Evolutionary conservation across 2,888 invertebrate genomes (phyloP).

Genomic region (Xestia sexstrigata): DNA sequence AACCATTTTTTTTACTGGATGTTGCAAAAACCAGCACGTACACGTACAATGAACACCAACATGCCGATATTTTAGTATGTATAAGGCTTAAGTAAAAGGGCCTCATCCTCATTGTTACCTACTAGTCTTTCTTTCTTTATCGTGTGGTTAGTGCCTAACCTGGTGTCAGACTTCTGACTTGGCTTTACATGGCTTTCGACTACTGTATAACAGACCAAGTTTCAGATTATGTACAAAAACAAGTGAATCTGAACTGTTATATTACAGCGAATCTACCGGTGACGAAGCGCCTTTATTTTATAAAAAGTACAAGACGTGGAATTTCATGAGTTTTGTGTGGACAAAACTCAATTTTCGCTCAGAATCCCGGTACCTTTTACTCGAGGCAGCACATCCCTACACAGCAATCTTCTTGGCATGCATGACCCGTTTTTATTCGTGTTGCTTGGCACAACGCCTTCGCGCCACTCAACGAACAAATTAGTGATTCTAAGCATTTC

Average conservation of each 20-base stretch:
- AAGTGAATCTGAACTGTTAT: neutral
- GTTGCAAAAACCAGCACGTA: neutral
- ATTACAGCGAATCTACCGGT: neutral
- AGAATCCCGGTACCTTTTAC: slow-evolving; percentile 33
- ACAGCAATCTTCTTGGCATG: slow-evolving; percentile 49
- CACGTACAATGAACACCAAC: neutral
- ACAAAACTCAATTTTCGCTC: neutral
- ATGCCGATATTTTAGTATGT: neutral
- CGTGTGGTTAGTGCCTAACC: no score
- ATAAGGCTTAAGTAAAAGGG: neutral
- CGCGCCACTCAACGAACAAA: slow-evolving; percentile 46
- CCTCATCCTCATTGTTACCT: no score
- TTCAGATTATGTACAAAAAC: no score
- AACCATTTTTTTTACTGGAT: neutral
- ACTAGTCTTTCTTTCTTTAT: no score
- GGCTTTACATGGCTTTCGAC: no score
- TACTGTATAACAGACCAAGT: no score
- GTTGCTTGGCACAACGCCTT: slow-evolving; percentile 58
- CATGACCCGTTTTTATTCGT: slow-evolving; percentile 64
- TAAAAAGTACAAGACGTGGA: neutral
- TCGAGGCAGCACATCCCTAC: slow-evolving; percentile 39
- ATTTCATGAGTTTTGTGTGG: neutral
- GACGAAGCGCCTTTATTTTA: neutral
- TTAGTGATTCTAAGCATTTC: slow-evolving; percentile 54
- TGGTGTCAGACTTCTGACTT: no score